These are phyloP conservation scores for Phaonia tiefii DNA, from an alignment of 2,888 invertebrate species.

Conservation along the genomic window DNA sequence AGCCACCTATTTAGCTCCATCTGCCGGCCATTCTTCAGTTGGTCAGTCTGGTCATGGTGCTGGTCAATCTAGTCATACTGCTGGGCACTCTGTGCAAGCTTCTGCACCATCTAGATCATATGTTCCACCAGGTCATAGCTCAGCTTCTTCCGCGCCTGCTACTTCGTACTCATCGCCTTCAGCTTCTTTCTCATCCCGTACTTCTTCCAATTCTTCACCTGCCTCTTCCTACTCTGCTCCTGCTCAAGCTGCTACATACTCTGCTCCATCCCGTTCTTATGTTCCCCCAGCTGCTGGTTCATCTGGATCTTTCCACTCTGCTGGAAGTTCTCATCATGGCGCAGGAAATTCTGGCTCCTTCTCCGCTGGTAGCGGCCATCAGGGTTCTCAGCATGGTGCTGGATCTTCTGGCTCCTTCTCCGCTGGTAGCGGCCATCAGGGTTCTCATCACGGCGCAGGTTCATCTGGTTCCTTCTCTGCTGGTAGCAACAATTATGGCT, in stretches of 20 bases:
- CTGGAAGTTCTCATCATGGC: background rate
- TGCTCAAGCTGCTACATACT: background rate
- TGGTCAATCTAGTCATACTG: background rate
- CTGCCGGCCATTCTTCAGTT: slow-evolving; percentile 3
- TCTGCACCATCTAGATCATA: slow-evolving; percentile 29
- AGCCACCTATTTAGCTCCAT: background rate
- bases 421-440: background rate
- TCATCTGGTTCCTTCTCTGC: background rate
- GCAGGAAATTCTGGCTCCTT: background rate
- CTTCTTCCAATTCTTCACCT: slow-evolving; percentile 33
- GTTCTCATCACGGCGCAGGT: background rate
- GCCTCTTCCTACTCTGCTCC: slow-evolving; percentile 1
- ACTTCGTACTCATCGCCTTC: slow-evolving; percentile 36
- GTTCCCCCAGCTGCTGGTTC: too few relatives aligned
- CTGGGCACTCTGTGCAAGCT: background rate
- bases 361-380: background rate
- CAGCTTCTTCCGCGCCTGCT: slow-evolving; percentile 3
- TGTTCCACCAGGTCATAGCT: slow-evolving; percentile 24
- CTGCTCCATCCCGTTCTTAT: background rate
- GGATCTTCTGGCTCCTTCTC: background rate
- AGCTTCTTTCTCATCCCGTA: background rate
- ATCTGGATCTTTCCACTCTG: background rate
- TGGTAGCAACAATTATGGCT: background rate
- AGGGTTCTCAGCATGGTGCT: background rate
- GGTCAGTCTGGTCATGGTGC: slow-evolving; percentile 16